A percentile compares a stretch with the other conserved stretches of the same genome.
phyloP scores from a whole-genome alignment of 2,113 vertebrate genomes.

The Sander vitreus region DNA sequence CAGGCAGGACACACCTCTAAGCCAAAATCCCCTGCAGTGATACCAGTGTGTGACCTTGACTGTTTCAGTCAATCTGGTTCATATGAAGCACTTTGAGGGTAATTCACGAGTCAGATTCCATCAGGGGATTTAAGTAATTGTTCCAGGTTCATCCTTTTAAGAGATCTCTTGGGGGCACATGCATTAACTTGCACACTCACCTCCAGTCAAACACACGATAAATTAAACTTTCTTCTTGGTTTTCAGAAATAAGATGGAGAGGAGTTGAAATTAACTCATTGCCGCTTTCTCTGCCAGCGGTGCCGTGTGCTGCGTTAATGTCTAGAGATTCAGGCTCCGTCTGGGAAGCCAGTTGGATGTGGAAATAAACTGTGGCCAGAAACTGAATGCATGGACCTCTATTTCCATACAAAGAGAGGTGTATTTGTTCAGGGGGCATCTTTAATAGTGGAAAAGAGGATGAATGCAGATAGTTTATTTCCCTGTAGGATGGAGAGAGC shows the following conservation, averaged over 20 bases:
- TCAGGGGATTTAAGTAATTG: conserved; percentile 45
- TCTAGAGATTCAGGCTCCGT: conserved; percentile 48
- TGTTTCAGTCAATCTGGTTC: conserved; percentile 31
- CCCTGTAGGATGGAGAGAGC: conserved; percentile 52
- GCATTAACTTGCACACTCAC: conserved; percentile 51
- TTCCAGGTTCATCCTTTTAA: conserved; percentile 64
- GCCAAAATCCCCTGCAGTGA: neutral
- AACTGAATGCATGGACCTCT: conserved; percentile 44
- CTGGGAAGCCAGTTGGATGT: conserved; percentile 60
- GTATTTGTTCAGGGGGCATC: conserved; percentile 66
- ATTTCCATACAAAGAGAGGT: conserved; percentile 81
- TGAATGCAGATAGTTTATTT: conserved; percentile 71
- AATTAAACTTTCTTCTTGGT: conserved; percentile 53
- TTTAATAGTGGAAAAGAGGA: conserved; percentile 57
- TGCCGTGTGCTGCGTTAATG: conserved; percentile 54
- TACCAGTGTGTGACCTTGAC: neutral
- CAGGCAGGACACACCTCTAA: neutral
- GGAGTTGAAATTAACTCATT: conserved; percentile 56
- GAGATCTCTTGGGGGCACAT: conserved; percentile 50
- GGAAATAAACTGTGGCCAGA: conserved; percentile 61
- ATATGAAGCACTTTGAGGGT: conserved; percentile 29
- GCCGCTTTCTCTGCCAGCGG: conserved; percentile 28
- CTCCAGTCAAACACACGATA: conserved; percentile 57
- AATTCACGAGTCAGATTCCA: conserved; percentile 55
- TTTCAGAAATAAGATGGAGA: conserved; percentile 70